Base-by-base conservation (phyloP, 2,888 invertebrate species). In the Stenodera caucasica region DNA sequence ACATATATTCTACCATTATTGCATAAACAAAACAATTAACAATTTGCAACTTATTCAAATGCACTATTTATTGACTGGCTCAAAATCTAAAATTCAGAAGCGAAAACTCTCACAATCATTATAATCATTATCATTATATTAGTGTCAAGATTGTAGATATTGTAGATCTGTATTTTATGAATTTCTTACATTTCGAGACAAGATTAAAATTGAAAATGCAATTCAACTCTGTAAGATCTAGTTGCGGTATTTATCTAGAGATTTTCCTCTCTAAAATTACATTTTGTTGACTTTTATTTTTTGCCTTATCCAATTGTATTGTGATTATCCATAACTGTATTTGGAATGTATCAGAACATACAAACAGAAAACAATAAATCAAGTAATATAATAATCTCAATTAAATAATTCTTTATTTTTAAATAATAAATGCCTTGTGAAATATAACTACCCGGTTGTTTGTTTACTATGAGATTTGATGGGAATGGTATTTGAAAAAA, bases 371-470 rank as follows among this genome's bases (percentile, higher is more conserved):
- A 74, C 69, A 67, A 75, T 75, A 73, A 74, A 75, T 73, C 72
- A 72, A n/a, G 68, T 68, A 71, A 70, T 65, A 70, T 72, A 74
- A 73, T 73, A 73, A 72, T 71, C 70, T 67, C 70, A 71, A 72
- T 70, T 72, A 72, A 66, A 69, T 70, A 67, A 70, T 70, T 72
- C 21, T 70, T 70, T 69, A 66, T 69, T 71, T 69, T 66, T 61
- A 61, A 68, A 69, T 71, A 68, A 72, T 70, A 72, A 70, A 71
- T 71, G 66, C 69, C 69, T 70, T 67, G 60, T 60, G 62, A 69
- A 71, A 68, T 66, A 65, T n/a, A n/a, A 68, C 66, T 56, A 30
- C 35, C 53, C 12, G n/a, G n/a, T 33, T 32, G 33, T 32, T 18
- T 53, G 12, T n/a, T n/a, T n/a, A n/a, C n/a, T n/a, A n/a, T n/a